Conservation (phyloP, 2,113 vertebrate species). For the Choloepus hoffmanni region DNA sequence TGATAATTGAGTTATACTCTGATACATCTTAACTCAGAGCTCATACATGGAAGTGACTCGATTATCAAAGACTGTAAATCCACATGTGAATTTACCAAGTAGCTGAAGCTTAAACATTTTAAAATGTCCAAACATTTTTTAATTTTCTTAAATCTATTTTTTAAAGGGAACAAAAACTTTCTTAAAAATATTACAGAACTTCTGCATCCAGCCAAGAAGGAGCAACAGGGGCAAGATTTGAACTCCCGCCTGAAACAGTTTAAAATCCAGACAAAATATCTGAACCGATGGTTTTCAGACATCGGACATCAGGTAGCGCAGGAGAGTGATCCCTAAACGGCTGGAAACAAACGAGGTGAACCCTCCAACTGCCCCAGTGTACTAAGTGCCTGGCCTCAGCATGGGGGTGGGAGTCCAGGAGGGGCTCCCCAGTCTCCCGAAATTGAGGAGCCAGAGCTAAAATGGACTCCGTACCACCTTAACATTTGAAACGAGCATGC, state of each 20-base stretch:
- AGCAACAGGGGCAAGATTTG: not conserved
- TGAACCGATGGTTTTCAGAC: not conserved
- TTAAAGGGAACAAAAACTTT: not conserved
- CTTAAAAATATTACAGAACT: not conserved
- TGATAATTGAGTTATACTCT: conserved; percentile 53
- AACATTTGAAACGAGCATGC: rapidly evolving
- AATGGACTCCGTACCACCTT: not conserved
- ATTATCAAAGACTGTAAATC: not conserved
- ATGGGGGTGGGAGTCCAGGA: not conserved
- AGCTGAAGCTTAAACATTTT: not conserved
- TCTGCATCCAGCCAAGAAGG: not conserved
- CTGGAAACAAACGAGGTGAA: not conserved
- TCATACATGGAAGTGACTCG: not conserved
- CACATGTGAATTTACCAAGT: not conserved
- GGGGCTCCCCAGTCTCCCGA: not conserved
- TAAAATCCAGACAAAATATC: not conserved
- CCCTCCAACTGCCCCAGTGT: rapidly evolving
- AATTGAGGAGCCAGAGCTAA: not conserved
- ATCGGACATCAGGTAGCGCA: not conserved
- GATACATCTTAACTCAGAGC: conserved; percentile 8
- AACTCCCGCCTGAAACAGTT: not conserved
- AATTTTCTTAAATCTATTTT: not conserved
- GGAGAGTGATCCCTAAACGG: not conserved
- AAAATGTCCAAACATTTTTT: not conserved
- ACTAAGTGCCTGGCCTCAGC: not conserved